Percentiles rank a stretch among this genome's conserved stretches.
Conservation (phyloP, 2,888 invertebrate genomes). For the Pachymerium ferrugineum region DNA sequence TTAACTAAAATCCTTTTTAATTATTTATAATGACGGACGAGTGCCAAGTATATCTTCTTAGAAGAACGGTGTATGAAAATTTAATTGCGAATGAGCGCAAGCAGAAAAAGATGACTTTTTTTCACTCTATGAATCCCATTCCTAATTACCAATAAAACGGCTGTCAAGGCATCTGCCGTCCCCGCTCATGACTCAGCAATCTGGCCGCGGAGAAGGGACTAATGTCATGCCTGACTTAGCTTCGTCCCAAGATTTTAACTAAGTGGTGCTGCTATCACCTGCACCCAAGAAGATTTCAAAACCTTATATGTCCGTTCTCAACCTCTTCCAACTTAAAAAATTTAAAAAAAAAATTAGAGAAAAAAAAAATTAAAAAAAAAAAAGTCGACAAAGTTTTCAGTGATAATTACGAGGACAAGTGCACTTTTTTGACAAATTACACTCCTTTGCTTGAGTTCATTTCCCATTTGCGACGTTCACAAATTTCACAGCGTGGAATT, state of each 20-base stretch:
- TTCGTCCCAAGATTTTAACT: not conserved
- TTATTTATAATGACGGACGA: not conserved
- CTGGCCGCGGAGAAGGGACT: not conserved
- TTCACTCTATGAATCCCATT: not conserved
- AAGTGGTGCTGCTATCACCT: not conserved
- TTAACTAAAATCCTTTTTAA: not conserved
- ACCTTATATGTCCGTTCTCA: not conserved
- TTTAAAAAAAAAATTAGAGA: too few relatives aligned
- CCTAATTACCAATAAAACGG: not conserved
- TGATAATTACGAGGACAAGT: slow-evolving; percentile 29
- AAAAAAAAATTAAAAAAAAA: not conserved
- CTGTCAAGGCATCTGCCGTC: not conserved
- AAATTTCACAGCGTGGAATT: slow-evolving; percentile 29
- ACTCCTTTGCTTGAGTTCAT: slow-evolving; percentile 34
- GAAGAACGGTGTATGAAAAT: not conserved
- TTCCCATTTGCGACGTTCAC: slow-evolving; percentile 34
- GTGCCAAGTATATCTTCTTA: not conserved
- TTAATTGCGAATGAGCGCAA: not conserved
- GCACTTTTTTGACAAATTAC: slow-evolving; percentile 32
- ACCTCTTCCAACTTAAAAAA: not conserved
- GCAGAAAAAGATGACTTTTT: not conserved
- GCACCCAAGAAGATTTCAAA: not conserved
- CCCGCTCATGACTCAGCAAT: not conserved
- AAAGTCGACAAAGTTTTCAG: not conserved
- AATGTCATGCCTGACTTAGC: not conserved